These are phyloP conservation scores for Agriopis aurantiaria DNA, from an alignment of 2,888 invertebrate genomes.

Conservation along the genomic window DNA sequence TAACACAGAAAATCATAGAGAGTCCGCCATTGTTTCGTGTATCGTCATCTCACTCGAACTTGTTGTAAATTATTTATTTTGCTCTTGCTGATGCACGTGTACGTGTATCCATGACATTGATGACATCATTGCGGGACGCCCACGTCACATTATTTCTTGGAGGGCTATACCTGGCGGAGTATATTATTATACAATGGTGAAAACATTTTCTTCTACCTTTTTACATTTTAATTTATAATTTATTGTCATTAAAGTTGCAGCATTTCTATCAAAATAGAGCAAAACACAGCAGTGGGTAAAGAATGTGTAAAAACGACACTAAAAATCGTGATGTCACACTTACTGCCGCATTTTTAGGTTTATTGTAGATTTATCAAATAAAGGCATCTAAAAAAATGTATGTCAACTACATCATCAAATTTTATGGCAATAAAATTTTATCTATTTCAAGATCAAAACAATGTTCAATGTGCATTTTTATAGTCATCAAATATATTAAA, in stretches of 20 bases:
- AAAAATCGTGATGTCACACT: constrained; percentile 25
- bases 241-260: not conserved
- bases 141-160: no score
- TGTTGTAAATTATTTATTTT: no score
- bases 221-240: not conserved
- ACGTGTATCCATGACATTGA: no score
- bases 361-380: constrained; percentile 26
- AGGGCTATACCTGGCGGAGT: no score
- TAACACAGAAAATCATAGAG: no score
- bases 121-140: no score
- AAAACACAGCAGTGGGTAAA: constrained; percentile 22
- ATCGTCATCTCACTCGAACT: no score
- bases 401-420: constrained; percentile 25
- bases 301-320: constrained; percentile 13
- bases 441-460: constrained; percentile 19
- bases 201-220: not conserved
- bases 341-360: constrained; percentile 18
- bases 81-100: no score
- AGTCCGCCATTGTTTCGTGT: no score
- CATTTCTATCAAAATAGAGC: constrained; percentile 3
- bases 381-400: constrained; percentile 20
- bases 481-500: constrained; percentile 9
- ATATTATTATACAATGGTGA: no score
- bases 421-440: constrained; percentile 27
- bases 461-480: constrained; percentile 11